Conservation (phyloP, 2,888 invertebrate genomes). For the Caprella mutica region DNA sequence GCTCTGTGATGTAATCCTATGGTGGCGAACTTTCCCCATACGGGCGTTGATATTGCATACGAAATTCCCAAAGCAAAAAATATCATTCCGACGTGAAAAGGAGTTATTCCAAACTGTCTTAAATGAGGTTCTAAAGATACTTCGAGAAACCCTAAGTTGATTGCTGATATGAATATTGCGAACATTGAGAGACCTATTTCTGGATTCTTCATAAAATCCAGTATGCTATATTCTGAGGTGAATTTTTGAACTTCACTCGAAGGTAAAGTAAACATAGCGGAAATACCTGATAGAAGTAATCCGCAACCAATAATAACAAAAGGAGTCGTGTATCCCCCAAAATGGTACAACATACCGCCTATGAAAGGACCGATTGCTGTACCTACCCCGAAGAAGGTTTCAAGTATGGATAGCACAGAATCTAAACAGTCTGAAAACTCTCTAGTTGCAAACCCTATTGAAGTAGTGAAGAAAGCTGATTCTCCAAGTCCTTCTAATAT, state of each 20-base stretch:
- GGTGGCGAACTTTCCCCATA: slow-evolving; percentile 71
- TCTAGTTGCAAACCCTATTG: slow-evolving; percentile 44
- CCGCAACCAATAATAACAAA: slow-evolving; percentile 66
- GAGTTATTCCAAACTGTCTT: slow-evolving; percentile 48
- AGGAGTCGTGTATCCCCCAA: slow-evolving; percentile 66
- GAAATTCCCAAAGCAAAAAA: slow-evolving; percentile 71
- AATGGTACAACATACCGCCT: slow-evolving; percentile 68
- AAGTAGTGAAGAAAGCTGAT: slow-evolving; percentile 40
- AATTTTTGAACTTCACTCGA: slow-evolving; percentile 11
- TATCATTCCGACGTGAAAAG: slow-evolving; percentile 61
- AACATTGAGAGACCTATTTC: slow-evolving; percentile 57
- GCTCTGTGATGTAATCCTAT: slow-evolving; percentile 55
- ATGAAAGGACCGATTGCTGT: slow-evolving; percentile 81
- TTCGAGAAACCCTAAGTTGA: slow-evolving; percentile 75
- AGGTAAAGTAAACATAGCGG: slow-evolving; percentile 62
- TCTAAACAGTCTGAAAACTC: slow-evolving; percentile 60
- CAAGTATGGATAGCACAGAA: slow-evolving; percentile 69
- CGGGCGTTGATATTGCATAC: slow-evolving; percentile 65
- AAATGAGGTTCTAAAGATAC: slow-evolving; percentile 81
- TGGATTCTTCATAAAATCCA: slow-evolving; percentile 56
- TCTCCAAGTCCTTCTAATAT: slow-evolving; percentile 44
- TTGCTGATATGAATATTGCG: slow-evolving; percentile 63
- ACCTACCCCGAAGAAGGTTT: slow-evolving; percentile 76
- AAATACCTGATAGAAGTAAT: slow-evolving; percentile 60
- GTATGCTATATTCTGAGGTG: slow-evolving; percentile 41